Evolutionary conservation across 1,140 invertebrate species (phyloP).

Genomic region (Cotesia chilonis): DNA sequence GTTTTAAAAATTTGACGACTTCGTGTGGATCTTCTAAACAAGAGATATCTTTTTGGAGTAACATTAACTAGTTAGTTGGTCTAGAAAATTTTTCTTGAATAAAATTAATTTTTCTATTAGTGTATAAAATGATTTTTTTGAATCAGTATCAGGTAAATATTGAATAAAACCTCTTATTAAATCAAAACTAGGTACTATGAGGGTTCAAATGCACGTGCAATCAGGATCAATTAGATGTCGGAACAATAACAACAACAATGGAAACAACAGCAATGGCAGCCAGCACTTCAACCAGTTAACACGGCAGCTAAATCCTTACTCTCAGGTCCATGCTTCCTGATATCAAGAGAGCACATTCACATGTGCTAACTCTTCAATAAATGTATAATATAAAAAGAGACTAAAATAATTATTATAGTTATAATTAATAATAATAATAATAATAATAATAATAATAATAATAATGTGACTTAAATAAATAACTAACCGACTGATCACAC

Average conservation of each 20-base stretch:
- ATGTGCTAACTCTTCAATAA: conserved; percentile 57
- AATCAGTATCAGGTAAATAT: too few relatives aligned
- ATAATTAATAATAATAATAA: too few relatives aligned
- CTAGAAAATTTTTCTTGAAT: too few relatives aligned
- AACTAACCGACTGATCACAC: too few relatives aligned
- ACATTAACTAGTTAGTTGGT: too few relatives aligned
- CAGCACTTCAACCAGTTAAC: conserved; percentile 44
- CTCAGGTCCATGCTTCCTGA: conserved; percentile 51
- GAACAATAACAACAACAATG: conserved; percentile 21
- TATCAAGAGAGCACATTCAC: conserved; percentile 46
- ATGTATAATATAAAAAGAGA: conserved; percentile 15
- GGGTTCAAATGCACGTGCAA: conserved; percentile 54
- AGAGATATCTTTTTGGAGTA: too few relatives aligned
- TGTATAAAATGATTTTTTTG: too few relatives aligned
- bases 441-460: too few relatives aligned
- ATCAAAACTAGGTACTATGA: conserved; percentile 48
- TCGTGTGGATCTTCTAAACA: too few relatives aligned
- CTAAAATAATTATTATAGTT: background rate
- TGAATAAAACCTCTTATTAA: conserved; percentile 43
- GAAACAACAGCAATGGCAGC: conserved; percentile 44
- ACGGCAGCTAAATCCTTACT: conserved; percentile 40
- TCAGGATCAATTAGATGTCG: conserved; percentile 46
- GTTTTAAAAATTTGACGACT: too few relatives aligned
- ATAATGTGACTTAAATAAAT: too few relatives aligned
- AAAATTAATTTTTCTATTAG: too few relatives aligned